Conservation (phyloP, 2,797 vertebrate species). For the Prunella strophiata region DNA sequence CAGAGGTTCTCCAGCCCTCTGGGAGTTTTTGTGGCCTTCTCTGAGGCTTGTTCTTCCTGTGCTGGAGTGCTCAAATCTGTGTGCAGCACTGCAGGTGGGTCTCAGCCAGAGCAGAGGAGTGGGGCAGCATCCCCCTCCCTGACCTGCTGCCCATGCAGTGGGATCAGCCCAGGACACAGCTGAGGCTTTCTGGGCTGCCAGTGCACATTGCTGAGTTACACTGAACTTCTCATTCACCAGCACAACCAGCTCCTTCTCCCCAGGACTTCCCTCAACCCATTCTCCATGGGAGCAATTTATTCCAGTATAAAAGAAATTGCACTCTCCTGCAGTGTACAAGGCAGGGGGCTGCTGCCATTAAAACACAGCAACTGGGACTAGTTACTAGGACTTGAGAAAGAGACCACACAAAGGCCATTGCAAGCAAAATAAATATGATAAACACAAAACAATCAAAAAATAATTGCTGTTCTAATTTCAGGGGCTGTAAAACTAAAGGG, state of each 20-base stretch:
- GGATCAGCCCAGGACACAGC: rapidly evolving
- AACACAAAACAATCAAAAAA: not conserved
- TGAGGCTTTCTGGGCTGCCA: not conserved
- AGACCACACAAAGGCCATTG: not conserved
- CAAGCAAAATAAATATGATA: not conserved
- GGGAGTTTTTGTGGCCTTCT: not conserved
- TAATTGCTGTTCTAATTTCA: not conserved
- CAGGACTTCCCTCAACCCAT: not conserved
- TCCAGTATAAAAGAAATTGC: not conserved
- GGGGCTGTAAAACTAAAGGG: not conserved
- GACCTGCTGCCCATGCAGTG: not conserved
- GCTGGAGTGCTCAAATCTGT: not conserved
- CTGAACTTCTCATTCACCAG: not conserved
- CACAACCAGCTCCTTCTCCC: not conserved
- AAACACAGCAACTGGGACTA: not conserved
- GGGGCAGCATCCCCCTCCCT: not conserved
- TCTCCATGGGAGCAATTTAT: not conserved
- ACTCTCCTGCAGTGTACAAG: rapidly evolving
- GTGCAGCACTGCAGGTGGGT: not conserved
- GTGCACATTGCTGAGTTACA: not conserved
- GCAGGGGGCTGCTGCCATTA: not conserved
- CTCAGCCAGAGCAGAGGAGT: not conserved
- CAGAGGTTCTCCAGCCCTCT: not conserved
- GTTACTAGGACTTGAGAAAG: not conserved
- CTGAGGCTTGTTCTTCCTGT: not conserved